Evolutionary conservation across 2,113 vertebrate species (phyloP), one percentile per base, ranked within the genome.

Genomic region (Microtus pennsylvanicus): DNA sequence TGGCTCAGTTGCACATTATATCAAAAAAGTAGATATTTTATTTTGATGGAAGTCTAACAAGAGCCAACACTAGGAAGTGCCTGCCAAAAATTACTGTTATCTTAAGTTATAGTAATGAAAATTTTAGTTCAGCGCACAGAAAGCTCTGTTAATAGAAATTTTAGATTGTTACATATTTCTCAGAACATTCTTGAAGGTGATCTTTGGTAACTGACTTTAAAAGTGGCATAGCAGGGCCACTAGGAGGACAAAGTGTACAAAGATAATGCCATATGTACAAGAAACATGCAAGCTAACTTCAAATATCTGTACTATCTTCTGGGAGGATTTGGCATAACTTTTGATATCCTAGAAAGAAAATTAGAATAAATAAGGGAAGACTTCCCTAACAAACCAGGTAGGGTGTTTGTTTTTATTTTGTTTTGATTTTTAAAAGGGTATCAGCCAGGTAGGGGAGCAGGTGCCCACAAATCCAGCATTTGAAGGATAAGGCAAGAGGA

Each of bases 51-150:
- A 95, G 52, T 70, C 74, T 81, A 85, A 74, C 74, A 93, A 94
- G 77, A 97, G 88, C 96, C 96, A 94, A 72, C 58, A 90, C 33
- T 35, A 72, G 52, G 58, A 70, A 42, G 7, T 87, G 45, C 52
- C 92, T 95, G 91, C 83, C 93, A 90, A 76, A 94, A 96, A 91
- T 90, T 74, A 91, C 55, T 87, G 70, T 95, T 95, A 87, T 91
- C 55, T 94, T 90, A 90, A 87, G 50, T 19, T 90, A 76, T 50
- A 55, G 47, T 94, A 85, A 90, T 93, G 89, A 86, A 90, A 89
- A 83, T 82, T 96, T 94, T 7, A 87, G 61, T 85, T 28, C 52
- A 75, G 67, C 89, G 72, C 26, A 83, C 45, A 76, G 42, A 92
- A 42, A 87, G 24, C 30, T 81, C 22, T 67, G 75, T 22, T 89